Evolutionary conservation across 2,888 invertebrate species (phyloP).

Genomic region (Campoplex capitator): DNA sequence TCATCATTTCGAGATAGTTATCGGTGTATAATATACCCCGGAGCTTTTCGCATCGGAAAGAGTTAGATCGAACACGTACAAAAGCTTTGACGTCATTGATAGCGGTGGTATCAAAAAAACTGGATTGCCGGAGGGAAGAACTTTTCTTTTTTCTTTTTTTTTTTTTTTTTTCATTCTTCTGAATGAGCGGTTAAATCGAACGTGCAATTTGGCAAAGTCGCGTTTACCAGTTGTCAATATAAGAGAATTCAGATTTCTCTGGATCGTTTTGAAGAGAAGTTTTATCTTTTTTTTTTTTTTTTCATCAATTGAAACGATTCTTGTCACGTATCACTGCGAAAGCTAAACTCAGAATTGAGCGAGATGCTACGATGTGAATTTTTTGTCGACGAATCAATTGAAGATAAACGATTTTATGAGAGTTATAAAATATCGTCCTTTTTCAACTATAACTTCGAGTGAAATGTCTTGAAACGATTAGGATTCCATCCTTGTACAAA

Average conservation of each 20-base stretch:
- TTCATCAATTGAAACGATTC: background rate
- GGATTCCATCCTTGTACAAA: background rate
- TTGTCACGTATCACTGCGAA: background rate
- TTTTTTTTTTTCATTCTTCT: background rate
- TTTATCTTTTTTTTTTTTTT: background rate
- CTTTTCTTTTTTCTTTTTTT: background rate
- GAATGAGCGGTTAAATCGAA: background rate
- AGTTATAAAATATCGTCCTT: no score
- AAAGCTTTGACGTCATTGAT: slow-evolving; percentile 5
- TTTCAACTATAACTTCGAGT: no score
- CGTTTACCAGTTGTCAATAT: background rate
- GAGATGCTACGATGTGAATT: background rate
- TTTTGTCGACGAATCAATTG: no score
- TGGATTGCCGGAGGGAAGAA: background rate
- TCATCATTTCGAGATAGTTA: slow-evolving; percentile 16
- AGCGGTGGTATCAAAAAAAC: background rate
- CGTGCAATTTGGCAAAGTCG: background rate
- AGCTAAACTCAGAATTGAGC: background rate
- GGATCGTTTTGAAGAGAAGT: background rate
- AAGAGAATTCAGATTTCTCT: background rate
- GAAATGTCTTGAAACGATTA: background rate
- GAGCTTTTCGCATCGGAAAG: background rate
- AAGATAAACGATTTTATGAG: no score
- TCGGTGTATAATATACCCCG: background rate
- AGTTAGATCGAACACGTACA: background rate